Base-by-base conservation (phyloP, 2,888 invertebrate genomes). In the Xanthia icteritia region DNA sequence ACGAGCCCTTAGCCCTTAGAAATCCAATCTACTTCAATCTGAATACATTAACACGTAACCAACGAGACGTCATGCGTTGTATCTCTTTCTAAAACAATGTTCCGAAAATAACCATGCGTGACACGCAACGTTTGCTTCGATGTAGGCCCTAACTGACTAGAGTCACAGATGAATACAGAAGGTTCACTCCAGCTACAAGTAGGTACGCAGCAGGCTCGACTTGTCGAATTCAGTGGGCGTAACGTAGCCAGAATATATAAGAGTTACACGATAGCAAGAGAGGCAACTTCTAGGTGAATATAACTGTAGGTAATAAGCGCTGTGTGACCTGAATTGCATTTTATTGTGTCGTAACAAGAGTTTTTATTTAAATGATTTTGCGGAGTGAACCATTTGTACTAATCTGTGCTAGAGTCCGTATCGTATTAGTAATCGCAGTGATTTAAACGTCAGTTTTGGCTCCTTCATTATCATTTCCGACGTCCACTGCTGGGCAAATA, bases 31-130 rank as follows among this genome's bases (percentile, higher is more conserved):
- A 13, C 65, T 63, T 69, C 74, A 80, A 79, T 77, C 61, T 39
- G 45, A 76, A 77, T 72, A 76, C 76, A 87, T 87, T 87, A 86
- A 78, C 63, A 42, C 60, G 69, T 73, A 72, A 77, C 69, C 0
- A 63, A 82, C 71, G 51, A 60, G 69, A 39, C 82, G 75, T 73
- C 77, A 81, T 27, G 64, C 68, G 71, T 70, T 67, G 79, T 80
- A 75, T 82, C 81, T 76, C 73, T 76, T 81, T 67, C 63, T 75
- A 71, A 79, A 72, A 87, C 85, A 83, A 87, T 79, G 77, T 17
- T 65, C 54, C 45, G 3, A 39, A 78, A 85, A 86, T 86, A 86
- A 70, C 48, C 20, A 17, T 73, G 74, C 69, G 64, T 85, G 73
- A 78, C 77, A 81, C 65, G 58, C n/a, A 61, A 73, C 56, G 56